phyloP scores from a whole-genome alignment of 2,113 vertebrate genomes.

The Chlorodrepanis virens region DNA sequence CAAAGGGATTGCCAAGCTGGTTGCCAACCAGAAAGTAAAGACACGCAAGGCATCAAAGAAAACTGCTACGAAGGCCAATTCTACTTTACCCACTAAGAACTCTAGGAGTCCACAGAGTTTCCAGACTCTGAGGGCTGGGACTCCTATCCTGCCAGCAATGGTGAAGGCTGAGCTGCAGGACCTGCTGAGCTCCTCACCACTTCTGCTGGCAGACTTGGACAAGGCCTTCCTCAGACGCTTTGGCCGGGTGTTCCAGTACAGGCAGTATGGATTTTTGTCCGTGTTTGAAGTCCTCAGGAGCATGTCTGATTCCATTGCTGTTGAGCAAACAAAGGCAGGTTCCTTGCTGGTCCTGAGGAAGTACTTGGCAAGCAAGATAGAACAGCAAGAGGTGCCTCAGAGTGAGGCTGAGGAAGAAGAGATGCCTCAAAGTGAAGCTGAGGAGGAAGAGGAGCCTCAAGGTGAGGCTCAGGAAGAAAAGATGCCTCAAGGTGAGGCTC shows the following conservation, averaged over 20 bases:
- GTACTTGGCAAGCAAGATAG: background rate
- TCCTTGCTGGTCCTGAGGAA: constrained; percentile 79
- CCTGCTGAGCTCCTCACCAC: constrained; percentile 79
- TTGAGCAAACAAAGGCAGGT: constrained; percentile 79
- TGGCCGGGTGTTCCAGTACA: constrained; percentile 74
- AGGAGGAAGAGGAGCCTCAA: background rate
- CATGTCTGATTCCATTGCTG: constrained; percentile 71
- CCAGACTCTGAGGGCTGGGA: constrained; percentile 51
- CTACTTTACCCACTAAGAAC: background rate
- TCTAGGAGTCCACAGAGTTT: background rate
- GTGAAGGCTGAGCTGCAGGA: constrained; percentile 83
- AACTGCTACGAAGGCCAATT: background rate
- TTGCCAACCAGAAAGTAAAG: constrained; percentile 78
- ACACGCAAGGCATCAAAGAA: background rate
- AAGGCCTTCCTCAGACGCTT: constrained; percentile 75
- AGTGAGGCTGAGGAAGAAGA: background rate
- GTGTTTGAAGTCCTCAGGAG: constrained; percentile 80
- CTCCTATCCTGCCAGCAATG: constrained; percentile 70
- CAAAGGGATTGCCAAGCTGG: constrained; percentile 77
- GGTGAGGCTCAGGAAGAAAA: background rate
- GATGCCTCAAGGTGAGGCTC: background rate
- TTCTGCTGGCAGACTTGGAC: constrained; percentile 82
- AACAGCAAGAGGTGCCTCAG: background rate
- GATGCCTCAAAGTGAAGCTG: background rate
- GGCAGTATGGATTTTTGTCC: constrained; percentile 84